These are phyloP conservation scores for Coenonympha glycerion DNA, from an alignment of 2,888 invertebrate species.

Conservation along the genomic window DNA sequence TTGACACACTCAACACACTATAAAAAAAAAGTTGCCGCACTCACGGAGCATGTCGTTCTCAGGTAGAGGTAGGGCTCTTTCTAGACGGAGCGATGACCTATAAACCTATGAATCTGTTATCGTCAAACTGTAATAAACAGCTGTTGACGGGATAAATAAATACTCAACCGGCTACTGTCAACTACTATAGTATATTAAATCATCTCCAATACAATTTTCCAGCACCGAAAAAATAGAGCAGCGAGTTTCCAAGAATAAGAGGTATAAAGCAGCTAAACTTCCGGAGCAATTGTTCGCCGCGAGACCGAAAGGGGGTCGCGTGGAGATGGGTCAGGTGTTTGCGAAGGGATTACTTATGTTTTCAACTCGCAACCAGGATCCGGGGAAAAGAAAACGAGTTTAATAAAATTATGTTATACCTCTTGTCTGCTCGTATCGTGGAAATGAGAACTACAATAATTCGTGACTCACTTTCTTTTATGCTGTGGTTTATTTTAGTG, in stretches of 20 bases:
- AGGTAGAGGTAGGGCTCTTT: no score
- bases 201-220: not conserved
- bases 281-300: conserved; percentile 19
- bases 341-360: conserved; percentile 25
- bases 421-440: no score
- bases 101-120: no score
- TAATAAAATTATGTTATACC: not conserved
- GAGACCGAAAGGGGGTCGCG: conserved; percentile 16
- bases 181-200: not conserved
- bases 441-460: not conserved
- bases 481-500: no score
- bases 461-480: no score
- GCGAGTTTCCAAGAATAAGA: conserved; percentile 17
- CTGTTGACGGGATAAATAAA: not conserved
- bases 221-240: conserved; percentile 11
- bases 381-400: conserved; percentile 10
- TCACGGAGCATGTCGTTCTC: no score
- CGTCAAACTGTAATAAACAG: no score
- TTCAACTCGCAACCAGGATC: conserved; percentile 10
- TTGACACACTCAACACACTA: no score
- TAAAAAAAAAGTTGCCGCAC: no score
- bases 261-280: conserved; percentile 17
- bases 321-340: conserved; percentile 23
- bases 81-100: no score
- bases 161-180: no score